A percentile compares a stretch with the other conserved stretches of the same genome.
Evolutionary conservation across 2,888 invertebrate genomes (phyloP).

Genomic region (Sarcophaga rosellei): DNA sequence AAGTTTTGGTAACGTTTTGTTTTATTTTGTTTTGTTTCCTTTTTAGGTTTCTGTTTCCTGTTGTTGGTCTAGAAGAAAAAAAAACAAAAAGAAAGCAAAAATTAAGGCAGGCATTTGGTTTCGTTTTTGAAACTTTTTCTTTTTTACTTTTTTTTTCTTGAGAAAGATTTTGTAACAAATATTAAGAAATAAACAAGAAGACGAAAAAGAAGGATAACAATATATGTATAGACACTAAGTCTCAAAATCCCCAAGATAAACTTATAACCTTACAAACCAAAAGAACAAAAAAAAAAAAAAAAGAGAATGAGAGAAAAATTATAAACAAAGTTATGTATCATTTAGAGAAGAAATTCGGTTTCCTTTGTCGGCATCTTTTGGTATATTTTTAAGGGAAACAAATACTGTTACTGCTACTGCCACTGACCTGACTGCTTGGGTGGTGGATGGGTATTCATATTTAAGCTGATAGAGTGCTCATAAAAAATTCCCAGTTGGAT

Average conservation of each 20-base stretch:
- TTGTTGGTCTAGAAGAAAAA: background rate
- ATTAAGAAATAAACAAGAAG: background rate
- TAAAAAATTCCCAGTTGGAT: conserved; percentile 22
- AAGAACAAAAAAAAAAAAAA: background rate
- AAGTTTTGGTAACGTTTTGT: background rate
- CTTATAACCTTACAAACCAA: background rate
- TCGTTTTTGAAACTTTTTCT: background rate
- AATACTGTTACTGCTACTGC: background rate
- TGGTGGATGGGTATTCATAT: too few species aligned
- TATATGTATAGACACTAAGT: background rate
- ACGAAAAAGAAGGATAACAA: too few species aligned
- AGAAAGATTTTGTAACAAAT: background rate
- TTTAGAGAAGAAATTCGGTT: background rate
- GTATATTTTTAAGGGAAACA: background rate
- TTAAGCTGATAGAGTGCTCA: background rate
- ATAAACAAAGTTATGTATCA: conserved; percentile 8
- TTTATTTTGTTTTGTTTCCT: too few species aligned
- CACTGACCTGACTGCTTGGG: too few species aligned
- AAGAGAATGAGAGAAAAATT: background rate
- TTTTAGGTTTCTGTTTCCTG: background rate
- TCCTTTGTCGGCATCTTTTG: background rate
- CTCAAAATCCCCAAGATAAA: conserved; percentile 31
- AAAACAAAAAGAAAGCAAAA: background rate
- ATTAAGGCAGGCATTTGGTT: conserved; percentile 1
- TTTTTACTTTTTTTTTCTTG: too few species aligned